Percentiles rank a stretch among this genome's conserved stretches.
phyloP scores from a whole-genome alignment of 2,797 vertebrate genomes.

The Silurus lanzhouensis region DNA sequence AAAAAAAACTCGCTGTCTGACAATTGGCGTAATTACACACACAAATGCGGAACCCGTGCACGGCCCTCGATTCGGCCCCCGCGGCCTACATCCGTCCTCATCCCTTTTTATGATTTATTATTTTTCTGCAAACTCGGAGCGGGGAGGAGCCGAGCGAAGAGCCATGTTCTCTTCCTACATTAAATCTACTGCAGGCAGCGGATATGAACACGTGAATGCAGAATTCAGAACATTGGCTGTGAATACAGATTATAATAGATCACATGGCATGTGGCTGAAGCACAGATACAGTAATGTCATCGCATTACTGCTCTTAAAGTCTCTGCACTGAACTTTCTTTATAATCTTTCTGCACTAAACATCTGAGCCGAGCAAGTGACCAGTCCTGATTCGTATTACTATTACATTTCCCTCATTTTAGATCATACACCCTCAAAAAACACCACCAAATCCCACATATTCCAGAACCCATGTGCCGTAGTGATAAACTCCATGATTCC shows the following conservation, averaged over 20 bases:
- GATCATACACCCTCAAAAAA: background rate
- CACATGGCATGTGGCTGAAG: background rate
- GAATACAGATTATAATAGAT: background rate
- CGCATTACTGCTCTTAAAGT: too few species aligned
- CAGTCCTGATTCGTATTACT: background rate
- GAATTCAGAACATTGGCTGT: background rate
- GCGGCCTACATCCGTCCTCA: constrained; percentile 62
- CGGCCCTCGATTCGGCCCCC: constrained; percentile 60
- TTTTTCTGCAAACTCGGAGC: constrained; percentile 47
- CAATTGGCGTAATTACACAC: constrained; percentile 56
- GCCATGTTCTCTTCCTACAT: constrained; percentile 46
- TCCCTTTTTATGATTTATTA: constrained; percentile 64
- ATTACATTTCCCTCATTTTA: background rate
- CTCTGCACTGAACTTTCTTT: too few species aligned
- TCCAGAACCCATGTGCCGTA: background rate
- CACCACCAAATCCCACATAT: too few species aligned
- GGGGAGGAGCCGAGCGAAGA: constrained; percentile 54
- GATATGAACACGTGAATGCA: background rate
- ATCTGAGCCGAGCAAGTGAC: background rate
- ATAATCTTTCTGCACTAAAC: background rate
- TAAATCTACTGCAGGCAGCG: background rate
- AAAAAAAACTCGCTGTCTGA: constrained; percentile 41
- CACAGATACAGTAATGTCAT: too few species aligned
- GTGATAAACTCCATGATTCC: background rate
- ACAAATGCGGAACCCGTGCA: constrained; percentile 44